Conservation (phyloP, 2,797 vertebrate species). For the Australoheros facetus region DNA sequence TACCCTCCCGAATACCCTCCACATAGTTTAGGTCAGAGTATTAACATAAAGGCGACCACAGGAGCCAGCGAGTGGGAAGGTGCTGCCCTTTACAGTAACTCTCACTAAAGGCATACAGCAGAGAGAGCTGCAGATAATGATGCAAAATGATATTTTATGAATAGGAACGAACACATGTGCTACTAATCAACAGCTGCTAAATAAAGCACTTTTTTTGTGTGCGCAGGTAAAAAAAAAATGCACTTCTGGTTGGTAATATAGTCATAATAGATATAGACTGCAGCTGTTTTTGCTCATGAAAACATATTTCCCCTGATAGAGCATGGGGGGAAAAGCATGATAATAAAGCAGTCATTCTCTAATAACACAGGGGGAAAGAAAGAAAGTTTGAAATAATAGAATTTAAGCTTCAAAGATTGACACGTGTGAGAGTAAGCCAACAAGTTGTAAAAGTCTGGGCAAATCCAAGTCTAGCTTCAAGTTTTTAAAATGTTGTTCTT, state of each 20-base stretch:
- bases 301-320: neutral
- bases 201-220: neutral
- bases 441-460: conserved; percentile 16
- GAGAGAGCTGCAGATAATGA: conserved; percentile 1
- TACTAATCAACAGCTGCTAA: neutral
- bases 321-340: neutral
- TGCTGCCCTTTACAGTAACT: conserved; percentile 40
- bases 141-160: neutral
- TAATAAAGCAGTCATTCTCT: neutral
- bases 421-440: conserved; percentile 23
- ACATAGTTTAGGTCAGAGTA: conserved; percentile 67
- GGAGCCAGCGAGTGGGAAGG: conserved; percentile 61
- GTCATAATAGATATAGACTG: neutral
- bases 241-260: neutral
- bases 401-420: conserved; percentile 11
- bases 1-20: conserved; percentile 46
- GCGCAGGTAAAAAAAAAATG: neutral
- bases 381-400: conserved; percentile 1
- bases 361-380: neutral
- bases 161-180: neutral
- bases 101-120: neutral
- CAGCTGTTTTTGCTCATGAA: neutral
- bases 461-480: neutral
- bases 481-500: conserved; percentile 14
- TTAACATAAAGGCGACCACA: conserved; percentile 69